Evolutionary conservation across 2,113 vertebrate species (phyloP), one percentile per base, ranked within the genome.

Genomic region (Bufo gargarizans): DNA sequence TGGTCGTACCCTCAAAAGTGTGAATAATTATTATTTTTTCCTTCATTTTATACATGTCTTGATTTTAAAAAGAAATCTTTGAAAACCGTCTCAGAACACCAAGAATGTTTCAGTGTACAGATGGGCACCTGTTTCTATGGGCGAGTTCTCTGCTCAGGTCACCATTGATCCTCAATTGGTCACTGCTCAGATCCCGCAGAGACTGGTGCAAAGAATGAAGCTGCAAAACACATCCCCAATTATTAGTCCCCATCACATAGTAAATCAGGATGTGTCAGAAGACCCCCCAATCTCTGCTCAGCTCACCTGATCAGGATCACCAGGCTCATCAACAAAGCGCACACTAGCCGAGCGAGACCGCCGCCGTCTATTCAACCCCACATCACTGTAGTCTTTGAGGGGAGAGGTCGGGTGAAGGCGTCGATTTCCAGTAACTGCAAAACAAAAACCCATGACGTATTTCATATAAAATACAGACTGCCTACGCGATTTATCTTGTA

Each of bases 181-280:
- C 97, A 90, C 94, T 96, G 67, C 91, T 95, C 88, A 99, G 94
- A 90, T 99, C 97, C 89, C 97, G 94, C 89, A 99, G 90, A 47
- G 97, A 97, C 89, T 96, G 97, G 90, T 99, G 97, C 85, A 98
- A 89, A 77, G 91, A 91, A 90, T 99, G 97, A 84, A 98, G 86
- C 98, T 99, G 90, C 53, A 89, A 84, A 88, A 87, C 14, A 33
- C 33, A 45, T 1, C 67, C 11, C 33, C 67, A 69, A 43, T 33
- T 67, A 67, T 22, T 1, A 3, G 19, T 5, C 11, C 61, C 61
- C 17, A 63, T 63, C 61, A 22, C 2, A 22, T 3, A 22, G 65
- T 22, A 7, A 67, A 6, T 22, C 13, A 2, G 2, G 10, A 22
- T 6, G 19, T 20, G 17, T 20, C 17, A 20, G 17, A 65, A 65